Conservation (phyloP, 2,888 invertebrate species). For the Taphrorychus bicolor region DNA sequence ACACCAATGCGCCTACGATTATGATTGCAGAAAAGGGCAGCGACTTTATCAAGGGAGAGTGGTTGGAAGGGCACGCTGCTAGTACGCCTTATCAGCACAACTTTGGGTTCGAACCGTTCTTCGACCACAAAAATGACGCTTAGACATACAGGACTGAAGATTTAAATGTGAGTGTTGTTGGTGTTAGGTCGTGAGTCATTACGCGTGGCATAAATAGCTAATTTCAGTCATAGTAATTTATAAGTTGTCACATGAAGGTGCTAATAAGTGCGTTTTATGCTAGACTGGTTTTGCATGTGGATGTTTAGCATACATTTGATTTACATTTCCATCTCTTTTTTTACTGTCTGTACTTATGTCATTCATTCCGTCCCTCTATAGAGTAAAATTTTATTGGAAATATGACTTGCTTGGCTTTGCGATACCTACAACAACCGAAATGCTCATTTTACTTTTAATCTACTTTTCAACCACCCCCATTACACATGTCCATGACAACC, state of each 20-base stretch:
- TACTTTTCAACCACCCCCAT: neutral
- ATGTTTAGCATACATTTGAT: too few relatives aligned
- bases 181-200: neutral
- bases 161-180: neutral
- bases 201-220: neutral
- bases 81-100: neutral
- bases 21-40: slow-evolving; percentile 60
- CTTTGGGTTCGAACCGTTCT: neutral
- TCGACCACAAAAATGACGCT: neutral
- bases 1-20: slow-evolving; percentile 59
- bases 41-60: slow-evolving; percentile 55
- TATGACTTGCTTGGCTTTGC: too few relatives aligned
- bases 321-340: too few relatives aligned
- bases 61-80: slow-evolving; percentile 40
- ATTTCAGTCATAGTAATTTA: neutral
- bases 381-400: too few relatives aligned
- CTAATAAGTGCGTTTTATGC: too few relatives aligned
- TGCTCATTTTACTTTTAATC: neutral
- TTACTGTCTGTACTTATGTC: too few relatives aligned
- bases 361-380: too few relatives aligned
- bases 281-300: too few relatives aligned
- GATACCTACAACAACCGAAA: neutral
- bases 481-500: neutral
- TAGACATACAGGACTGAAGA: too few relatives aligned
- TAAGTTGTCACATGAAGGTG: neutral